phyloP scores from a whole-genome alignment of 2,888 invertebrate species.

The Stenoptilia bipunctidactyla region DNA sequence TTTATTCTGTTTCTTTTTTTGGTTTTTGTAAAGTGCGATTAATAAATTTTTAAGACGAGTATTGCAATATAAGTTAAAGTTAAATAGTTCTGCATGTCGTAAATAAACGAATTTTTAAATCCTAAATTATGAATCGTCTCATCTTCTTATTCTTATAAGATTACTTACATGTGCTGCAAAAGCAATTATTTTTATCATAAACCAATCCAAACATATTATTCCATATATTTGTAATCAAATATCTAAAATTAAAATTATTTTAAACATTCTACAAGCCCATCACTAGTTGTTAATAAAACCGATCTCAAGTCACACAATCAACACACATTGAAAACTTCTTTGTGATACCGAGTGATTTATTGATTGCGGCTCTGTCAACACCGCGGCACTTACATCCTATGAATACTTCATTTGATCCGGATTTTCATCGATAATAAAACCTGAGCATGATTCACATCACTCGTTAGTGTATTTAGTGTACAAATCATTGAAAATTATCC shows the following conservation, averaged over 20 bases:
- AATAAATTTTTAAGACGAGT: no score
- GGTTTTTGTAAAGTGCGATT: no score
- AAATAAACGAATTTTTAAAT: no score
- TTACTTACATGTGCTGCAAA: no score
- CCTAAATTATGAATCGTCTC: no score
- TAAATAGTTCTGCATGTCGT: no score
- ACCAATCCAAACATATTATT: neutral
- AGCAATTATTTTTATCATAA: slow-evolving; percentile 1
- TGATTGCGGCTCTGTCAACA: slow-evolving; percentile 71
- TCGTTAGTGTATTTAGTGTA: slow-evolving; percentile 62
- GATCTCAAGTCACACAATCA: slow-evolving; percentile 66
- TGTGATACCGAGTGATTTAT: slow-evolving; percentile 66
- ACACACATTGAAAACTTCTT: slow-evolving; percentile 67
- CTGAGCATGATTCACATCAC: slow-evolving; percentile 57
- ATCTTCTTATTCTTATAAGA: no score
- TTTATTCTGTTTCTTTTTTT: no score
- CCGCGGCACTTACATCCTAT: slow-evolving; percentile 33
- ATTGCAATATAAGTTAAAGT: no score
- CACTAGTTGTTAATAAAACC: slow-evolving; percentile 51
- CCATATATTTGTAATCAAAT: neutral
- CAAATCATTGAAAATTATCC: slow-evolving; percentile 37
- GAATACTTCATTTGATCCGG: slow-evolving; percentile 65
- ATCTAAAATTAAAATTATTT: slow-evolving; percentile 12
- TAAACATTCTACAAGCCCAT: slow-evolving; percentile 16
- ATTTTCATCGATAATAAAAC: slow-evolving; percentile 68